Conservation (phyloP, 30 jellyfish, hydroid and myxozoan genomes). For the Clytia hemisphaerica region DNA sequence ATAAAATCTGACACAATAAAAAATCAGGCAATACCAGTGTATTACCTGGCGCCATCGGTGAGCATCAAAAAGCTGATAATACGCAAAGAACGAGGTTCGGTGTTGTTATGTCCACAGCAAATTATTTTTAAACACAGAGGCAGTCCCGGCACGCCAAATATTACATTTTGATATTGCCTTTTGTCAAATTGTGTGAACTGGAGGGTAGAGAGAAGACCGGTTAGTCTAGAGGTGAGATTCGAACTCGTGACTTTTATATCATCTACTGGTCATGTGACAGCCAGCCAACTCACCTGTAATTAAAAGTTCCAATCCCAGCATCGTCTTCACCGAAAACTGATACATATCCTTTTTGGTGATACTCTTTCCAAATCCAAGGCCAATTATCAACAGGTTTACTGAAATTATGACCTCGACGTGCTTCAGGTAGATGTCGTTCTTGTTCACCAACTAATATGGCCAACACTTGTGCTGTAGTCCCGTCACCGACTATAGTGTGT, state of each 20-base stretch:
- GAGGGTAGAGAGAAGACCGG: too few relatives aligned
- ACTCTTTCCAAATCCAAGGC: conserved; percentile 60
- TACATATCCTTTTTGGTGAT: conserved; percentile 34
- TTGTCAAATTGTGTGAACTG: neutral
- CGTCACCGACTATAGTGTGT: conserved; percentile 73
- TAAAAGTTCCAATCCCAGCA: conserved; percentile 38
- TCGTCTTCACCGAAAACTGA: conserved; percentile 53
- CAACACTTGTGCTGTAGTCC: conserved; percentile 54
- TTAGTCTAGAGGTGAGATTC: too few relatives aligned
- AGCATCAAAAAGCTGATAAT: too few relatives aligned
- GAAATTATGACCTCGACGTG: conserved; percentile 29
- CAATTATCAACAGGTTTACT: conserved; percentile 43
- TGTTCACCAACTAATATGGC: conserved; percentile 54
- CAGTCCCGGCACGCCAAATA: neutral
- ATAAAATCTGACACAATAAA: too few relatives aligned
- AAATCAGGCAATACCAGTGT: too few relatives aligned
- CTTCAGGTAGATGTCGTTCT: conserved; percentile 47
- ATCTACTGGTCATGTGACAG: too few relatives aligned
- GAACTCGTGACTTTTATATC: too few relatives aligned
- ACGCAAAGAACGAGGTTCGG: too few relatives aligned
- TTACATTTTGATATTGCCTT: neutral
- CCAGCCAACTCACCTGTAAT: too few relatives aligned
- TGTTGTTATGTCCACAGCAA: too few relatives aligned
- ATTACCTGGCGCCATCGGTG: too few relatives aligned
- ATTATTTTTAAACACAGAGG: too few relatives aligned